phyloP scores from a whole-genome alignment of 2,113 vertebrate species.

The Eclectus roratus region DNA sequence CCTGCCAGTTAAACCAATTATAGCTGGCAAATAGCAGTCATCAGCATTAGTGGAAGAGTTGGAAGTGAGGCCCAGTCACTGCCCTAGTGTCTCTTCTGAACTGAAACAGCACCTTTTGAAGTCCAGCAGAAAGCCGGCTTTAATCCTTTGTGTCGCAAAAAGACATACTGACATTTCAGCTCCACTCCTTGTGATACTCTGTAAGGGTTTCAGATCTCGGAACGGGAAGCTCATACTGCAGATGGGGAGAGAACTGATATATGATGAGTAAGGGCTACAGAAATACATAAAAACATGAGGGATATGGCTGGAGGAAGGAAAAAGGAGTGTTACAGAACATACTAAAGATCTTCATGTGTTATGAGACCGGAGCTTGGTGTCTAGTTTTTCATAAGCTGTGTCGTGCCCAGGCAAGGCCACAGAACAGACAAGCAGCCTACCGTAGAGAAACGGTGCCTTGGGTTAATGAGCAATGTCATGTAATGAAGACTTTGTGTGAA shows the following conservation, averaged over 20 bases:
- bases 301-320: neutral
- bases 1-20: conserved; percentile 61
- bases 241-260: neutral
- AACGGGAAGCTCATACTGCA: neutral
- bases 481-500: neutral
- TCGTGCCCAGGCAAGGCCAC: neutral
- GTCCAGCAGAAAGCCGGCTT: neutral
- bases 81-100: neutral
- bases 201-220: fast-evolving
- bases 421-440: neutral
- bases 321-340: neutral
- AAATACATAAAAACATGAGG: neutral
- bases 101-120: neutral
- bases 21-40: conserved; percentile 41
- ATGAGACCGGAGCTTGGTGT: fast-evolving
- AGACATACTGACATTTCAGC: fast-evolving
- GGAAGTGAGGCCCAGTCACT: conserved; percentile 8
- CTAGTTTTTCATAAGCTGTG: neutral
- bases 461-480: conserved; percentile 30
- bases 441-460: neutral
- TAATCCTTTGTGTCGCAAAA: neutral
- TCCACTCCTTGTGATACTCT: fast-evolving
- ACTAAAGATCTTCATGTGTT: neutral
- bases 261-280: fast-evolving
- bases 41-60: conserved; percentile 23